Base-by-base conservation (phyloP, 1,140 invertebrate genomes). In the Heterodera schachtii region DNA sequence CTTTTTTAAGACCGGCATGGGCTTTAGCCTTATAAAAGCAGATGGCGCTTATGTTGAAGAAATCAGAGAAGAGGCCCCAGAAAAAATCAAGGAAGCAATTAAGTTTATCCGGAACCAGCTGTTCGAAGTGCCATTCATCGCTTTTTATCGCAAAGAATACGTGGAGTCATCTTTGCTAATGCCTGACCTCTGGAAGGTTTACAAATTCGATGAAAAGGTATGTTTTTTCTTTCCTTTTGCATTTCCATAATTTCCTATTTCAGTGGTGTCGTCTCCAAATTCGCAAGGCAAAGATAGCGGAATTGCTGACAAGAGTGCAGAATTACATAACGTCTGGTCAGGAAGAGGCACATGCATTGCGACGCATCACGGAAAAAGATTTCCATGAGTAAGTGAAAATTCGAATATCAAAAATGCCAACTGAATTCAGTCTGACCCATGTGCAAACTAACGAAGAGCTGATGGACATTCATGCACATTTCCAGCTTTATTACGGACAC, bases 111-210 rank as follows among this genome's bases (percentile, higher is more conserved):
- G 97, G 19, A 98, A 97, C n/a, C 67, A 86, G 5, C 41, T 78
- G 8, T 86, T 88, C 52, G 85, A 92, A 90, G 96, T 98, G 44
- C 96, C 97, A 1, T 99, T 99, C 88, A 99, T 99, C 86, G 95
- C 96, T 0, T 98, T 98, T 90, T 99, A 99, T 88, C 93, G 97
- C 44, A 99, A 99, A 91, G 98, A 99, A 90, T 97, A 98, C 89
- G 95, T 98, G 0, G 93, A 95, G 86, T 95, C 96, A 0, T 96
- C 98, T 86, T 90, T 99, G 11, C 95, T 94, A 79, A 96, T 98
- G 41, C 95, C 96, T 87, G 97, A 98, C 90, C 91, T 99, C 1
- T 99, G 97, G 97, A 95, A 94, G 90, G 94, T 99, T 1, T 99
- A 97, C 90, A 94, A 84, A 60, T 88, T 57, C 41, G 87, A 90